Evolutionary conservation across 2,113 vertebrate genomes (phyloP).

Genomic region (Pollachius pollachius): DNA sequence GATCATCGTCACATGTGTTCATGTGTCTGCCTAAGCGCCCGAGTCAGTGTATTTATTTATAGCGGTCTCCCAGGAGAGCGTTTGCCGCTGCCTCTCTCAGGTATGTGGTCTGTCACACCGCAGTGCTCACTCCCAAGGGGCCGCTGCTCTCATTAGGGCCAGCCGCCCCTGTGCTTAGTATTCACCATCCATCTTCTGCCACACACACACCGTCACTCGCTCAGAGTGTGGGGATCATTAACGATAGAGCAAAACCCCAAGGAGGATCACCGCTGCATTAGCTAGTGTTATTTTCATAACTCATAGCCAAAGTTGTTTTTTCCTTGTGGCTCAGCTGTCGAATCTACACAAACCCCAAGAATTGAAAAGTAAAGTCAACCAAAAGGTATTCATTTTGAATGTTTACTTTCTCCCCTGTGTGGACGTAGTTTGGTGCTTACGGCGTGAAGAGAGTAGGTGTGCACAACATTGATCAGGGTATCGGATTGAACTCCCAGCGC

Average conservation of each 20-base stretch:
- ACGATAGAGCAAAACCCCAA: background rate
- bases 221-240: slow-evolving; percentile 16
- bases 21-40: slow-evolving; percentile 4
- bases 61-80: slow-evolving; percentile 56
- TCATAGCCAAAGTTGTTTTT: background rate
- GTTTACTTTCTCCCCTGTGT: background rate
- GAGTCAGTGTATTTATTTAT: slow-evolving; percentile 34
- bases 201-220: slow-evolving; percentile 10
- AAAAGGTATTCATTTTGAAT: background rate
- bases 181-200: slow-evolving; percentile 20
- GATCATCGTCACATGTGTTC: background rate
- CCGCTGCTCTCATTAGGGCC: slow-evolving; percentile 36
- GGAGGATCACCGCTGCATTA: background rate
- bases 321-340: background rate
- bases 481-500: too few relatives aligned
- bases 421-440: background rate
- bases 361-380: background rate
- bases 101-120: slow-evolving; percentile 42
- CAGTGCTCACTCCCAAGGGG: slow-evolving; percentile 21
- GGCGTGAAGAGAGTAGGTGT: too few relatives aligned
- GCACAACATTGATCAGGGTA: too few relatives aligned
- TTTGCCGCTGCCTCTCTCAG: slow-evolving; percentile 41
- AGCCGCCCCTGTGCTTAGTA: slow-evolving; percentile 32
- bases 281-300: background rate
- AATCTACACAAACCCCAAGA: background rate